Evolutionary conservation across 2,113 vertebrate genomes (phyloP).

Genomic region (Redunca redunca): DNA sequence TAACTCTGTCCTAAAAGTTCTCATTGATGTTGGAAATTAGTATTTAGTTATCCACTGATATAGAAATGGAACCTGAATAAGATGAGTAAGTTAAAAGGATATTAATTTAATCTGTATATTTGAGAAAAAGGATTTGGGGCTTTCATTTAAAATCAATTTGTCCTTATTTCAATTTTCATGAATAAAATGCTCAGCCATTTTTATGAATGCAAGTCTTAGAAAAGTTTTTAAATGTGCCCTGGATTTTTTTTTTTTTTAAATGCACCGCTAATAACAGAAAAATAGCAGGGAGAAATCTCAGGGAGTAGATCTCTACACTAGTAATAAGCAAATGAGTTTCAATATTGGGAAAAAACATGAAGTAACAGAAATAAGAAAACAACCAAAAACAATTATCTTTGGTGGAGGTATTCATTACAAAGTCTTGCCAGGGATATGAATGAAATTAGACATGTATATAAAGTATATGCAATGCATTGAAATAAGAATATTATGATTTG

Average conservation of each 20-base stretch:
- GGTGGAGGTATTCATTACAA: neutral
- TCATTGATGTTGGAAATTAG: neutral
- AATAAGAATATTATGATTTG: neutral
- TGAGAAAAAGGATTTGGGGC: constrained; percentile 15
- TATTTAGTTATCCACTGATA: neutral
- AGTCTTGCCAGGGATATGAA: neutral
- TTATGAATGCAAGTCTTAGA: constrained; percentile 9
- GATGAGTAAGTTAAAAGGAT: constrained; percentile 4
- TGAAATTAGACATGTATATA: neutral
- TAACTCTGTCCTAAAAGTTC: constrained; percentile 28
- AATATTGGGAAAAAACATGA: neutral
- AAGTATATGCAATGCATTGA: neutral
- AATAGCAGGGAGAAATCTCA: neutral
- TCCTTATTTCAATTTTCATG: constrained; percentile 32
- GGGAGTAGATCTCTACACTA: neutral
- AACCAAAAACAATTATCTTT: neutral
- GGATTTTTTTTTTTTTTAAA: constrained; percentile 27
- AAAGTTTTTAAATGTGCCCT: constrained; percentile 25
- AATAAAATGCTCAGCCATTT: constrained; percentile 33
- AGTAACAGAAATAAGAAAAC: neutral
- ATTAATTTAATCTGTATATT: constrained; percentile 39
- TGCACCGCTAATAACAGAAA: neutral
- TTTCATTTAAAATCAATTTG: neutral
- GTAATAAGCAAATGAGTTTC: neutral
- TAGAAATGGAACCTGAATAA: constrained; percentile 28